A percentile compares a stretch with the other conserved stretches of the same genome.
Evolutionary conservation across 2,888 invertebrate genomes (phyloP).

Genomic region (Linnaemya tessellans): DNA sequence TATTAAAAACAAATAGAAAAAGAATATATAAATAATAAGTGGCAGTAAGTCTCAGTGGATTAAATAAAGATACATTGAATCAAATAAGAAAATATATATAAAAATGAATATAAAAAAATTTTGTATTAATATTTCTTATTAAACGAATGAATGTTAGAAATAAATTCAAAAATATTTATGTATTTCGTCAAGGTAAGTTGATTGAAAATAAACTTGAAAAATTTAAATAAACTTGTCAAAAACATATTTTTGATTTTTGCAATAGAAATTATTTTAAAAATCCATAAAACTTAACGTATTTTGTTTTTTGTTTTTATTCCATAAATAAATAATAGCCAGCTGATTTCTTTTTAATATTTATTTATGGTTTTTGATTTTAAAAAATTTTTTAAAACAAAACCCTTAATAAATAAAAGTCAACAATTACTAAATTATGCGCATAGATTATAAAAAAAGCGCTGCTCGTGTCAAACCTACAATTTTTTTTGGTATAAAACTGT

Average conservation of each 20-base stretch:
- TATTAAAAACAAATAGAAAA: constrained; percentile 6
- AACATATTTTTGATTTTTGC: not conserved
- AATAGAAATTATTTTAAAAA: not conserved
- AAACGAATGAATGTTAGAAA: not conserved
- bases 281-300: not conserved
- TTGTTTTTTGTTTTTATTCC: too few relatives aligned
- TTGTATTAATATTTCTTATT: not conserved
- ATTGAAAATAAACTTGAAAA: not conserved
- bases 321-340: not conserved
- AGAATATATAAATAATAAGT: not conserved
- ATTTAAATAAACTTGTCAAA: not conserved
- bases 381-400: not conserved
- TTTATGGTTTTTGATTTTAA: not conserved
- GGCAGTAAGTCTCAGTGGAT: not conserved
- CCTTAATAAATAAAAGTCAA: not conserved
- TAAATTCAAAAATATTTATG: not conserved
- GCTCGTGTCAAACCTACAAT: not conserved
- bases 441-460: not conserved
- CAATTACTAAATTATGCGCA: not conserved
- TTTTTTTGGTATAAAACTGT: not conserved
- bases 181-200: not conserved
- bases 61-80: not conserved
- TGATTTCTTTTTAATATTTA: not conserved
- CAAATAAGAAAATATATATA: not conserved
- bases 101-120: not conserved